A percentile compares a stretch with the other conserved stretches of the same genome.
phyloP scores from a whole-genome alignment of 30 jellyfish, hydroid and myxozoan genomes.

The Aurelia sp. region DNA sequence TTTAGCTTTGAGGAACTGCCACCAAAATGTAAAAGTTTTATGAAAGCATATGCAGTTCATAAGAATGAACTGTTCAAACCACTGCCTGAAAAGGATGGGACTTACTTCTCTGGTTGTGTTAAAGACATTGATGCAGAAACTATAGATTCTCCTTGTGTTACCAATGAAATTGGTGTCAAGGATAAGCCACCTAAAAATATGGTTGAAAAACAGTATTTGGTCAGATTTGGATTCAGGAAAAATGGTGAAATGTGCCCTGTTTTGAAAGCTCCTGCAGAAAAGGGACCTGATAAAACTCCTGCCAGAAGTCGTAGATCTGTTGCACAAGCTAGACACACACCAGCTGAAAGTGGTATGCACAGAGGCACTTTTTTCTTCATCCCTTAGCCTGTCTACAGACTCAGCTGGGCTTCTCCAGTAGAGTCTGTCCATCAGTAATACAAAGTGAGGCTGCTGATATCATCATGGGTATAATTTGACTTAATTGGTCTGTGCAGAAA shows the following conservation, averaged over 20 bases:
- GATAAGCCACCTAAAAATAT: conserved; percentile 1
- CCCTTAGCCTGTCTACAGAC: too few species aligned
- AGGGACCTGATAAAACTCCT: neutral
- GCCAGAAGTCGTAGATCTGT: neutral
- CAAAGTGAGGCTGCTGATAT: too few species aligned
- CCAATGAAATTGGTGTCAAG: neutral
- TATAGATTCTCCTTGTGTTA: conserved; percentile 25
- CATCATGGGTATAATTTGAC: too few species aligned
- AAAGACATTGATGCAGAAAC: conserved; percentile 97
- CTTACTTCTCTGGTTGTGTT: neutral
- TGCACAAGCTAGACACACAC: neutral
- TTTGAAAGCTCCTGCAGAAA: neutral
- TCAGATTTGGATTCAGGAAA: conserved; percentile 41
- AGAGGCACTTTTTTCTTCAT: neutral
- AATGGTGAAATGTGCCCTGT: conserved; percentile 29
- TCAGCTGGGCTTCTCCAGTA: too few species aligned
- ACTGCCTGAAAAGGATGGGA: conserved; percentile 21
- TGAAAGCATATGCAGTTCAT: neutral
- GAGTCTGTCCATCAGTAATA: too few species aligned
- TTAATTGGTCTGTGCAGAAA: too few species aligned
- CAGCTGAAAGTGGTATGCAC: neutral
- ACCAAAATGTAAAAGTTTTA: neutral
- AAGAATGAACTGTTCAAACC: conserved; percentile 47
- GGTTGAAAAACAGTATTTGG: conserved; percentile 16
- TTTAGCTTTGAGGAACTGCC: conserved; percentile 73